Base-by-base conservation (phyloP, 2,888 invertebrate genomes). In the Meiosimyza platycephala region DNA sequence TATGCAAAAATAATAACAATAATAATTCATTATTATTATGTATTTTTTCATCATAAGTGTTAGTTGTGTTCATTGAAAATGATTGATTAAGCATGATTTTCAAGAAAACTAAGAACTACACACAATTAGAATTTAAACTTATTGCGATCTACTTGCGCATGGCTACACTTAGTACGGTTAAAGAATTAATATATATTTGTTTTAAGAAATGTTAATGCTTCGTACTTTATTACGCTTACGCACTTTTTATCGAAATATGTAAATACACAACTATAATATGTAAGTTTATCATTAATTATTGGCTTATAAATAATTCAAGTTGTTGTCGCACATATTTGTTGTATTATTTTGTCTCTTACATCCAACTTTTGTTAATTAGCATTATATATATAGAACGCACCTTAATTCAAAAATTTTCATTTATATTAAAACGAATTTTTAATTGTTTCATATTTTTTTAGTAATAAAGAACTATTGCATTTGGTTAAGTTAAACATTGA, bases 241-340 rank as follows among this genome's bases (percentile, higher is more conserved):
- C 40, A 40, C 1, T 9, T 40, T 59, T 13, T 64, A 50, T 51
- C 22, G 64, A 51, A 51, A 51, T 40, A 64, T 51, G 22, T 22
- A 51, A 28, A 22, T 57, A 22, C 59, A 60, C 59, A 60, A 60
- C 33, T 60, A 12, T 60, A 50, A 18, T 64, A 13, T 64, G 40
- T 40, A 51, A 50, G 22, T 64, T 57, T 57, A 22, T 55, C 12
- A 64, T 64, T 18, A 40, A 64, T 51, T 22, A 64, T 22, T 64
- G 64, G 12, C 64, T 64, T 64, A 64, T 28, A 22, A 50, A 16
- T 64, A 64, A 40, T 51, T 64, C 51, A 64, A 64, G 28, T 64
- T 51, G 64, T 51, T 64, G 18, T 16, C 50, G 51, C 64, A 50
- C 28, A 50, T 22, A 18, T 55, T 18, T n/a, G 18, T 22, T 18